These are phyloP conservation scores for Scaptomyza cyrtandrae DNA, from an alignment of 2,888 invertebrate species.

Conservation along the genomic window DNA sequence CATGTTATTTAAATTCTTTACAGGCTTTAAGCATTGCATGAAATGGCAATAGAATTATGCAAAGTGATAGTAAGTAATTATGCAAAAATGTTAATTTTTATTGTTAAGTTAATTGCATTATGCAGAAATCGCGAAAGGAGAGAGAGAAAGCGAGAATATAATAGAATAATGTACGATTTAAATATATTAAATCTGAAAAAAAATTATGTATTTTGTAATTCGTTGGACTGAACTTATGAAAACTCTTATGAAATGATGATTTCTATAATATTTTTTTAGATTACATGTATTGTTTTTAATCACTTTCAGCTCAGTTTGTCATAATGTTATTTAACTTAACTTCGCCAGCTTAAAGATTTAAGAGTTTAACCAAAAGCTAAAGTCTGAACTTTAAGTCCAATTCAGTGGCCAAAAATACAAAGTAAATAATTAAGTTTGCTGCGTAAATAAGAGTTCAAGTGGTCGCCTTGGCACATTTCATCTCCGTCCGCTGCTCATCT, in stretches of 20 bases:
- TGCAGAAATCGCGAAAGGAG: neutral
- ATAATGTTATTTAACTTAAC: neutral
- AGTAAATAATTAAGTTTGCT: slow-evolving; percentile 79
- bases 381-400: slow-evolving; percentile 1
- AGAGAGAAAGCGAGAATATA: neutral
- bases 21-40: slow-evolving; percentile 32
- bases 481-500: slow-evolving; percentile 41
- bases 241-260: neutral
- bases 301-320: neutral
- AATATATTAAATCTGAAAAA: slow-evolving; percentile 17
- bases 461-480: slow-evolving; percentile 26
- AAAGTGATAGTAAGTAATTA: slow-evolving; percentile 31
- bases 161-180: neutral
- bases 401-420: slow-evolving; percentile 34
- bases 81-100: slow-evolving; percentile 41
- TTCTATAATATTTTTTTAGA: neutral
- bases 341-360: neutral
- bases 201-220: slow-evolving; percentile 8
- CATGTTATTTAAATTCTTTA: slow-evolving; percentile 52
- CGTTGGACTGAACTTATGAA: no score
- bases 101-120: slow-evolving; percentile 54
- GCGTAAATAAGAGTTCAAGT: slow-evolving; percentile 75
- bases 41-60: slow-evolving; percentile 36
- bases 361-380: slow-evolving; percentile 3
- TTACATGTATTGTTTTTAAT: neutral